Percentiles rank a stretch among this genome's conserved stretches.
Conservation (phyloP, 2,888 invertebrate genomes). For the Apocheima hispidaria region DNA sequence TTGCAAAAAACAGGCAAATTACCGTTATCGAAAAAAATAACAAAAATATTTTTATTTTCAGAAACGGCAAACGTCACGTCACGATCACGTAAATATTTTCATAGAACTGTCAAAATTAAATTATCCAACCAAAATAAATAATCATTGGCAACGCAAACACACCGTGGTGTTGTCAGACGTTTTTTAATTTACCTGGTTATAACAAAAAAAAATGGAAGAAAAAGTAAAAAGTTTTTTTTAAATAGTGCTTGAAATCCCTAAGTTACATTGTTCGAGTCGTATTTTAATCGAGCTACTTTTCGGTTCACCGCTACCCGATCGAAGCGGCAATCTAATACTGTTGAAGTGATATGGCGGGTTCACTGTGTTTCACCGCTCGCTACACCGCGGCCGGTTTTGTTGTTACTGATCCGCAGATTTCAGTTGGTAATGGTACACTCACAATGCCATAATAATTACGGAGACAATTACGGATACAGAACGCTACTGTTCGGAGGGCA, state of each 20-base stretch:
- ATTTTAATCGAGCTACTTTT: slow-evolving; percentile 37
- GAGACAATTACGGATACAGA: slow-evolving; percentile 74
- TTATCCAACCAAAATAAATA: slow-evolving; percentile 54
- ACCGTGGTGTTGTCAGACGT: slow-evolving; percentile 35
- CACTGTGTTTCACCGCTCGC: slow-evolving; percentile 65
- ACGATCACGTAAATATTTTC: slow-evolving; percentile 73
- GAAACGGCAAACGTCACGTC: slow-evolving; percentile 47
- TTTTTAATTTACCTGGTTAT: slow-evolving; percentile 51
- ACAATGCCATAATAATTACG: slow-evolving; percentile 81
- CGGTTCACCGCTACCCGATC: slow-evolving; percentile 68
- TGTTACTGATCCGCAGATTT: slow-evolving; percentile 54
- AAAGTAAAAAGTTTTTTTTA: slow-evolving; percentile 13
- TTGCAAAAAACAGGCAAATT: not conserved
- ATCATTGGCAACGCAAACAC: slow-evolving; percentile 24
- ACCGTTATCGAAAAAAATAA: slow-evolving; percentile 29
- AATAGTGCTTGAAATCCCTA: slow-evolving; percentile 4
- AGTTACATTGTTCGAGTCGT: slow-evolving; percentile 17
- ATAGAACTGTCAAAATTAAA: slow-evolving; percentile 76
- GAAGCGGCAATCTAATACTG: slow-evolving; percentile 80
- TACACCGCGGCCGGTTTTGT: slow-evolving; percentile 69
- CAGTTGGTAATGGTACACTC: slow-evolving; percentile 54
- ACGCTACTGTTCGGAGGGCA: slow-evolving; percentile 60
- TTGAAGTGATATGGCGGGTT: slow-evolving; percentile 58
- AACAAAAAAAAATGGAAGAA: slow-evolving; percentile 12
- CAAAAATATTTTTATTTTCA: slow-evolving; percentile 39